Base-by-base conservation (phyloP, 2,113 vertebrate species). In the Tachysurus fulvidraco region DNA sequence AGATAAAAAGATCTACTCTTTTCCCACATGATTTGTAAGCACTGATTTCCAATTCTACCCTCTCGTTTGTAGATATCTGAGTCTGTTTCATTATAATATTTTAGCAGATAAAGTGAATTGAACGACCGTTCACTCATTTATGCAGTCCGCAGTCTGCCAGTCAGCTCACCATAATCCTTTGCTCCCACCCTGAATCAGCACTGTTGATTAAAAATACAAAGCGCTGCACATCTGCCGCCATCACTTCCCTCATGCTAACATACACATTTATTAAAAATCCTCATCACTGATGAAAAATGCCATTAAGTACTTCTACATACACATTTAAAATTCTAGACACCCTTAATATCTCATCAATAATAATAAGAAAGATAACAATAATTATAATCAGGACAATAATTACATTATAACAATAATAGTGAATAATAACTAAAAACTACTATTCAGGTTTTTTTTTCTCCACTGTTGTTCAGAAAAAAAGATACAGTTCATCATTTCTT, bases 381-480 rank as follows among this genome's bases (percentile, higher is more conserved):
- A 89, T 83, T 85, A 89, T 89, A 93, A 90, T 91, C 91, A 92
- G 89, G 91, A 88, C 88, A 92, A 91, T 92, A 93, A 93, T 93
- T 91, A 93, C 88, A 93, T 85, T 90, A 91, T 86, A 91, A 88
- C 87, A 91, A 93, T 92, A 90, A 79, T 92, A 84, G 92, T 0
- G 23, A 88, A 91, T 91, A 90, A 50, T 57, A 91, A 93, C 94
- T 91, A 85, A 93, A 93, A 92, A 91, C 93, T 92, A 91, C 89
- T 78, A 85, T 86, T 89, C 88, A 77, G 81, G 82, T 91, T 86
- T 91, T 57, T 62, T 91, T 83, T 59, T 77, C 67, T 64, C 86
- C 80, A 86, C 87, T 88, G 79, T 86, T 89, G 81, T 83, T 89
- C 28, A 84, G 46, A 50, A 81, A 89, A 90, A 87, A 79, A 91